phyloP scores from a whole-genome alignment of 1,140 invertebrate species.

The Procambarus clarkii region DNA sequence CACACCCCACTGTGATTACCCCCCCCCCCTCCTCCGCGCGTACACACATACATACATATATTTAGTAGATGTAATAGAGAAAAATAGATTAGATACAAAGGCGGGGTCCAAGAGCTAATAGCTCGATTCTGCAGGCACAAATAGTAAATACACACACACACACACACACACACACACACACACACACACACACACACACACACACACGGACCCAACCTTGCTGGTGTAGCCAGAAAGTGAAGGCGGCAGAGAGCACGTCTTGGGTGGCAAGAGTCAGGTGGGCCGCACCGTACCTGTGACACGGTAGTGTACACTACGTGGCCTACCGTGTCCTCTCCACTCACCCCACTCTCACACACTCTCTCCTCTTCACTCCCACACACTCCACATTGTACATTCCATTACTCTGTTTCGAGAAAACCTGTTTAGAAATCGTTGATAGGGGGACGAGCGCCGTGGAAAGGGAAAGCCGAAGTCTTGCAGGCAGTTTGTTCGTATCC shows the following conservation, averaged over 20 bases:
- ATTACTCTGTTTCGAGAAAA: not conserved
- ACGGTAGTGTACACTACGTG: not conserved
- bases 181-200: conserved; percentile 48
- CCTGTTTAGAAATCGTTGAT: not conserved
- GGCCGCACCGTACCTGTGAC: not conserved
- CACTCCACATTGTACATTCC: not conserved
- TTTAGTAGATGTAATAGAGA: too few species aligned
- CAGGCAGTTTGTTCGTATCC: not conserved
- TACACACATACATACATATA: conserved; percentile 46
- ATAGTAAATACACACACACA: too few species aligned
- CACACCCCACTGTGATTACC: too few species aligned
- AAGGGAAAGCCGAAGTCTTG: not conserved
- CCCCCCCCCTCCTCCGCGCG: not conserved
- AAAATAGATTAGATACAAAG: too few species aligned
- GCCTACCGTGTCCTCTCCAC: not conserved
- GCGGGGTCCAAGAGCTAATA: too few species aligned
- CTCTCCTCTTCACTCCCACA: not conserved
- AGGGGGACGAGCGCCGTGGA: not conserved
- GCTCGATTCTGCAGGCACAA: too few species aligned
- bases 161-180: too few species aligned
- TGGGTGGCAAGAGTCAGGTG: not conserved
- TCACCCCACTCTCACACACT: not conserved
- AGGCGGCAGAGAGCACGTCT: not conserved
- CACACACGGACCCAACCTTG: conserved; percentile 22
- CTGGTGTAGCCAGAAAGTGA: not conserved